Percentiles rank a stretch among this genome's conserved stretches.
Conservation (phyloP, 2,888 invertebrate genomes). For the Lasioglossum morio region DNA sequence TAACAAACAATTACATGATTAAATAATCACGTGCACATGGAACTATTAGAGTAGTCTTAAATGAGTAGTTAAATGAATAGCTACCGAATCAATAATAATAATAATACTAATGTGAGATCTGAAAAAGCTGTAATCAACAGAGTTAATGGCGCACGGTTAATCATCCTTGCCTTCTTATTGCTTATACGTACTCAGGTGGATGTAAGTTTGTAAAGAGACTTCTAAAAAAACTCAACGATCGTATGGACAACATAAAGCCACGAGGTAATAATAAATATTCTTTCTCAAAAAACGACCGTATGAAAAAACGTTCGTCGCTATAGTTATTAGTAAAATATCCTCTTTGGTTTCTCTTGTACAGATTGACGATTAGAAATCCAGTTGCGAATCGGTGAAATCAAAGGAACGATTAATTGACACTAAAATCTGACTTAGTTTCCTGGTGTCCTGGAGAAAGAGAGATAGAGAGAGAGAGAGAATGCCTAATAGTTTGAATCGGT, state of each 20-base stretch:
- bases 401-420: slow-evolving; percentile 16
- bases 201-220: slow-evolving; percentile 45
- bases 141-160: slow-evolving; percentile 26
- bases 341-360: slow-evolving; percentile 40
- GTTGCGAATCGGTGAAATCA: slow-evolving; percentile 14
- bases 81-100: slow-evolving; percentile 31
- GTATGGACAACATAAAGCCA: slow-evolving; percentile 44
- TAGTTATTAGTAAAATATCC: slow-evolving; percentile 64
- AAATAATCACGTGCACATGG: slow-evolving; percentile 57
- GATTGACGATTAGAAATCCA: slow-evolving; percentile 27
- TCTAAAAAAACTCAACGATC: slow-evolving; percentile 29
- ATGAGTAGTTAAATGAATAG: slow-evolving; percentile 43
- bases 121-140: slow-evolving; percentile 46
- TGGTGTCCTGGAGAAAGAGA: not conserved
- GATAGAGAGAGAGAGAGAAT: not conserved
- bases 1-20: slow-evolving; percentile 69
- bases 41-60: slow-evolving; percentile 58
- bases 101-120: slow-evolving; percentile 41
- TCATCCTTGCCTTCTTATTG: slow-evolving; percentile 61
- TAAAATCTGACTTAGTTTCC: slow-evolving; percentile 9
- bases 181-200: slow-evolving; percentile 56
- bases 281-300: slow-evolving; percentile 28
- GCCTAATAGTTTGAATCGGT: slow-evolving; percentile 21
- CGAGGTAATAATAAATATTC: slow-evolving; percentile 20
- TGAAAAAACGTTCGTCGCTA: slow-evolving; percentile 43